A percentile compares a stretch with the other conserved stretches of the same genome.
Evolutionary conservation across 2,797 vertebrate genomes (phyloP).

Genomic region (Enteromius mattozi): DNA sequence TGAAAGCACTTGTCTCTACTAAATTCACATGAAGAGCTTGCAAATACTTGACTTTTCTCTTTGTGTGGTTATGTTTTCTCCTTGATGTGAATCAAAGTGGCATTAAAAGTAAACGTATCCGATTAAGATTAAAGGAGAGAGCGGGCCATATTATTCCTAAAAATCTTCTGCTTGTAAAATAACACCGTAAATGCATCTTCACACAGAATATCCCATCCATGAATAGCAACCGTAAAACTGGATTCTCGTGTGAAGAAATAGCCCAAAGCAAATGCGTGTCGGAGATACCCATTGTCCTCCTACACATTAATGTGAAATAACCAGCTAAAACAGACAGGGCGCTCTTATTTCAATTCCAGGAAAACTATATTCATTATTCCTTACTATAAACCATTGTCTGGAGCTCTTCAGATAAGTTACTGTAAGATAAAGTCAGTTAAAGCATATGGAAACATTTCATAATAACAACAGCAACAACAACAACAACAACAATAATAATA

Average conservation of each 20-base stretch:
- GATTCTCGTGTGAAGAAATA: neutral
- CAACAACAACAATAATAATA: neutral
- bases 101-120: constrained; percentile 83
- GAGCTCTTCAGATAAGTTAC: neutral
- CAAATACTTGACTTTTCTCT: constrained; percentile 87
- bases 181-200: constrained; percentile 47
- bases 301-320: neutral
- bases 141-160: constrained; percentile 60
- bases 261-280: neutral
- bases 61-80: constrained; percentile 82
- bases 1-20: constrained; percentile 85
- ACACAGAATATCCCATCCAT: neutral
- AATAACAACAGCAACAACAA: no score
- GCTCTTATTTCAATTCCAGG: neutral
- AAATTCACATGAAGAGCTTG: constrained; percentile 85
- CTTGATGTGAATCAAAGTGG: constrained; percentile 83
- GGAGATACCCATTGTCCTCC: neutral
- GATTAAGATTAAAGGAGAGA: constrained; percentile 77
- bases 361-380: neutral
- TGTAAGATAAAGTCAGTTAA: neutral
- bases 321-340: neutral
- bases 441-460: neutral
- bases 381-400: neutral
- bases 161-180: constrained; percentile 59
- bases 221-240: neutral